Evolutionary conservation across 2,888 invertebrate species (phyloP).

Genomic region (Cryptus armator): DNA sequence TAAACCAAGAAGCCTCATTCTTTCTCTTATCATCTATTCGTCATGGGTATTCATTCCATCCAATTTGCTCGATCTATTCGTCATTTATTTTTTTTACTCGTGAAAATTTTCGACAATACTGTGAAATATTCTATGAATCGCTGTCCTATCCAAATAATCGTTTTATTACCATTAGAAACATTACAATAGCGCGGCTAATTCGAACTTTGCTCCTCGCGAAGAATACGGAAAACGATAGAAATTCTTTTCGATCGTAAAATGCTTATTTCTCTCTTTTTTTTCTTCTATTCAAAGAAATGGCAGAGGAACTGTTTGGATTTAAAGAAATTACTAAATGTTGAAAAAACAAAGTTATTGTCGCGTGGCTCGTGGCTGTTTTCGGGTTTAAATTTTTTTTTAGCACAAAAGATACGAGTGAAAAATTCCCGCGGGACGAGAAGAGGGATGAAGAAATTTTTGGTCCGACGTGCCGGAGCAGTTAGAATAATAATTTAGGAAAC

Average conservation of each 20-base stretch:
- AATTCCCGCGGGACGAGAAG: background rate
- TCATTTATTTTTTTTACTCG: constrained; percentile 8
- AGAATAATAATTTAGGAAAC: constrained; percentile 66
- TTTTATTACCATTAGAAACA: constrained; percentile 65
- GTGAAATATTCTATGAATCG: background rate
- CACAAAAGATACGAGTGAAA: background rate
- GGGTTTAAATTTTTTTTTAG: background rate
- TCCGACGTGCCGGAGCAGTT: constrained; percentile 32
- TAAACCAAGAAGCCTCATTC: constrained; percentile 35
- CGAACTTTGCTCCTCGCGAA: constrained; percentile 14
- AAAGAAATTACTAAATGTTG: constrained; percentile 60
- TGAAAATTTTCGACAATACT: constrained; percentile 28
- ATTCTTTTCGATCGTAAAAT: constrained; percentile 36
- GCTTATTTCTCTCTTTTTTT: constrained; percentile 17
- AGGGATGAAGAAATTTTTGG: background rate
- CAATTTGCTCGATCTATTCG: constrained; percentile 45
- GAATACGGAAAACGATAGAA: constrained; percentile 18
- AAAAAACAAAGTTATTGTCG: constrained; percentile 64
- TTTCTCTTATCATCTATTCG: constrained; percentile 61
- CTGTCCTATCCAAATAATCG: constrained; percentile 65
- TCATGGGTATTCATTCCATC: constrained; percentile 58
- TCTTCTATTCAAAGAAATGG: constrained; percentile 5
- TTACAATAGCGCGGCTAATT: constrained; percentile 64
- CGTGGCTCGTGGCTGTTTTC: constrained; percentile 36
- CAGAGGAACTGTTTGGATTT: background rate